A percentile compares a stretch with the other conserved stretches of the same genome.
Conservation (phyloP, 2,888 invertebrate genomes). For the Nomada ferruginata region DNA sequence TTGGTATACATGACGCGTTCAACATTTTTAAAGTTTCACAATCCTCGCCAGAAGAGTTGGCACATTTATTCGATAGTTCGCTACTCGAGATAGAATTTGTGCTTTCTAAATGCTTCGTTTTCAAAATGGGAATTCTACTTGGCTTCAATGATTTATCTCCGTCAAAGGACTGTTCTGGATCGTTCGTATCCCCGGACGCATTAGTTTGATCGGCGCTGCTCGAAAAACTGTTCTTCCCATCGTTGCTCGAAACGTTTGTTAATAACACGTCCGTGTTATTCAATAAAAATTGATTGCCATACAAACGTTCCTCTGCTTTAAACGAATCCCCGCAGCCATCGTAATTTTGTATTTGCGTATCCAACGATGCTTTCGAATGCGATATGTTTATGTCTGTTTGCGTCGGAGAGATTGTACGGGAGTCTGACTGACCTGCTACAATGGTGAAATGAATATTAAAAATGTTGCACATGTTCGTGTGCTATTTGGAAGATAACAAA, state of each 20-base stretch:
- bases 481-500: background rate
- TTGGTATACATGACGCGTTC: conserved; percentile 73
- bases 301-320: conserved; percentile 53
- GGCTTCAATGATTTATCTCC: conserved; percentile 74
- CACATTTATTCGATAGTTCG: conserved; percentile 72
- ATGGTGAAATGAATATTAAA: conserved; percentile 4
- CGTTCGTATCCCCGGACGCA: conserved; percentile 33
- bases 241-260: conserved; percentile 31
- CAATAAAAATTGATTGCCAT: conserved; percentile 34
- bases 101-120: conserved; percentile 74
- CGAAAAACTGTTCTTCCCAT: conserved; percentile 35
- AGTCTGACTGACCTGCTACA: conserved; percentile 52
- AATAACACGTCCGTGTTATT: conserved; percentile 14
- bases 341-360: conserved; percentile 52
- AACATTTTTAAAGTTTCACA: conserved; percentile 62
- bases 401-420: conserved; percentile 44
- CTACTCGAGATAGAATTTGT: conserved; percentile 67
- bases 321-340: conserved; percentile 46
- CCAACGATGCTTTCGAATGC: conserved; percentile 54
- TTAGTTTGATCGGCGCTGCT: conserved; percentile 38
- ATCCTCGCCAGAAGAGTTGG: conserved; percentile 69
- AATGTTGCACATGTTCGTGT: background rate
- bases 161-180: conserved; percentile 63
- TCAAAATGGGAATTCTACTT: conserved; percentile 79
- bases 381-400: conserved; percentile 44